These are phyloP conservation scores for Pelecanus crispus DNA, from an alignment of 2,113 vertebrate species.

Conservation along the genomic window DNA sequence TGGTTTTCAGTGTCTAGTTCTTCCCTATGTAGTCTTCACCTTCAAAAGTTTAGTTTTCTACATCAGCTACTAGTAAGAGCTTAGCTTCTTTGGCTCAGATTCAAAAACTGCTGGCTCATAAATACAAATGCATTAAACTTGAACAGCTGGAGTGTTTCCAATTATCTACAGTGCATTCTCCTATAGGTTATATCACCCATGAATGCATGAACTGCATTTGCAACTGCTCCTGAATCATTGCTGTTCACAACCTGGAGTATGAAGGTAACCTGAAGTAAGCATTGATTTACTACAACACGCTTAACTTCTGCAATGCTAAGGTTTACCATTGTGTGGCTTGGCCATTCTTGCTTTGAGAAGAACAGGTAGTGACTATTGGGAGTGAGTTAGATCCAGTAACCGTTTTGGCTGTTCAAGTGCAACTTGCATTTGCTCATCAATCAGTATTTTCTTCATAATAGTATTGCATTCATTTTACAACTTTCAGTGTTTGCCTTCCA, in stretches of 20 bases:
- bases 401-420: neutral
- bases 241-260: neutral
- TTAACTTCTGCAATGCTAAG: neutral
- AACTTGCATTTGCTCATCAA: neutral
- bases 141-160: constrained; percentile 27
- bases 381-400: neutral
- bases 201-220: neutral
- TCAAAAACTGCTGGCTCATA: neutral
- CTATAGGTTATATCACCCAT: neutral
- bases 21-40: neutral
- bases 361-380: neutral
- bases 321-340: neutral
- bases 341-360: neutral
- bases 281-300: neutral
- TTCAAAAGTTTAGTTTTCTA: constrained; percentile 11
- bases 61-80: neutral
- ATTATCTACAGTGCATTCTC: neutral
- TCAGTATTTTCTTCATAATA: neutral
- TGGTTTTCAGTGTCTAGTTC: neutral
- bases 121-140: constrained; percentile 2
- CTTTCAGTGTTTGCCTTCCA: neutral
- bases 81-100: neutral
- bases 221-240: neutral
- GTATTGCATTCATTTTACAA: neutral
- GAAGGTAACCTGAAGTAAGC: neutral